These are phyloP conservation scores for Aphelocoma coerulescens DNA, from an alignment of 2,113 vertebrate species.

Conservation along the genomic window DNA sequence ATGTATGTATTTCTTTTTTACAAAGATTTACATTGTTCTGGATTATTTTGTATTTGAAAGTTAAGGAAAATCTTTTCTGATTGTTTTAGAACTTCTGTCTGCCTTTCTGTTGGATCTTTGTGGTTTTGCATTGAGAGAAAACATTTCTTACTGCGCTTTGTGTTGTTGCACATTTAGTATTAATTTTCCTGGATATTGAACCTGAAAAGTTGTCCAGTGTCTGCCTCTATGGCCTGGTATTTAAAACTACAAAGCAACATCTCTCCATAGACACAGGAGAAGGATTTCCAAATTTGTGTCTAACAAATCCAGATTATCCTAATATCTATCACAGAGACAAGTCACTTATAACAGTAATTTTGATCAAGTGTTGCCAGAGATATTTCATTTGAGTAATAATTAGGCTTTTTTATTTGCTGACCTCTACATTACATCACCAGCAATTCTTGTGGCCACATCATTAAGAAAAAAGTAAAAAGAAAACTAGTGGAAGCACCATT, in stretches of 20 bases:
- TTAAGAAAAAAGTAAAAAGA: background rate
- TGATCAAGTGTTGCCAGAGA: background rate
- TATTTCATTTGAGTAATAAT: background rate
- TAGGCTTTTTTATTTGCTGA: background rate
- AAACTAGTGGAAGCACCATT: background rate
- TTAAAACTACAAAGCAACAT: background rate
- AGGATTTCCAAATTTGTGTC: background rate
- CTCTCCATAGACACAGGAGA: background rate
- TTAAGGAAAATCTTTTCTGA: background rate
- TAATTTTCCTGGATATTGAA: background rate
- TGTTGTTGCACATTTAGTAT: background rate
- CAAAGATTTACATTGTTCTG: background rate
- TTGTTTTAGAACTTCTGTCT: background rate
- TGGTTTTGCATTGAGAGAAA: background rate
- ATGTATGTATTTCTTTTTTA: background rate
- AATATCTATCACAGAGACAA: background rate
- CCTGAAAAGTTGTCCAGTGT: background rate
- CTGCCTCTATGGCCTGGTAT: background rate
- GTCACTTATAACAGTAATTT: background rate
- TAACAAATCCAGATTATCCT: background rate
- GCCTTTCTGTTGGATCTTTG: background rate
- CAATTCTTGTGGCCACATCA: background rate
- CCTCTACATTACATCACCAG: background rate
- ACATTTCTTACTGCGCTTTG: background rate
- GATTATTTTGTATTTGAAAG: background rate